These are phyloP conservation scores for Calliphora vomitoria DNA, from an alignment of 2,888 invertebrate genomes.

Conservation along the genomic window DNA sequence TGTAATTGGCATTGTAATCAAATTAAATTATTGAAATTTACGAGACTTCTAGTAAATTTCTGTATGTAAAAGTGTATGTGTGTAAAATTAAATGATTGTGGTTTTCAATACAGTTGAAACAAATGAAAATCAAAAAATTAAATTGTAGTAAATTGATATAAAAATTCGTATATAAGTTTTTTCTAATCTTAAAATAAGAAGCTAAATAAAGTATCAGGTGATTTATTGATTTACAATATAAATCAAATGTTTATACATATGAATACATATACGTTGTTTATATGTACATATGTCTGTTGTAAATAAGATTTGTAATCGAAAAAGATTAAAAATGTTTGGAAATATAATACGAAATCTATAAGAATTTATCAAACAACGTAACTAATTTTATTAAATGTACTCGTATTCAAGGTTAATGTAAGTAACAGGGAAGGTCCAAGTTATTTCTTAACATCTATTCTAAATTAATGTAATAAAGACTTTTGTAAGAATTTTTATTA, in stretches of 20 bases:
- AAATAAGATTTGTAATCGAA: too few species aligned
- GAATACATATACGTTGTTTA: too few species aligned
- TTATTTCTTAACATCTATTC: too few species aligned
- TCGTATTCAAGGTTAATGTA: too few species aligned
- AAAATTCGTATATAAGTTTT: background rate
- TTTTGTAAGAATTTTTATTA: too few species aligned
- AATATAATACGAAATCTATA: background rate
- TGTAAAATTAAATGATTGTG: background rate
- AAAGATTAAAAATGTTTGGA: background rate
- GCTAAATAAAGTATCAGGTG: constrained; percentile 5
- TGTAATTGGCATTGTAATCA: constrained; percentile 61
- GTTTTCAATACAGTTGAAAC: background rate
- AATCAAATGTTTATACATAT: background rate
- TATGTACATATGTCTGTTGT: too few species aligned
- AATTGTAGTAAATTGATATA: constrained; percentile 27
- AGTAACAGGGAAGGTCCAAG: too few species aligned
- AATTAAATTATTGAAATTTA: constrained; percentile 55
- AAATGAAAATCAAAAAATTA: constrained; percentile 12
- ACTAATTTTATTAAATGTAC: too few species aligned
- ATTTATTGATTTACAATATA: background rate
- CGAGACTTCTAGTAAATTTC: background rate
- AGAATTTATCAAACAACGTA: too few species aligned
- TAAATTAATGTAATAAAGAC: too few species aligned
- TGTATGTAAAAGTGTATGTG: background rate
- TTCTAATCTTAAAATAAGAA: background rate